Percentiles rank a stretch among this genome's conserved stretches.
phyloP scores from a whole-genome alignment of 2,888 invertebrate species.

The Bembecia ichneumoniformis region DNA sequence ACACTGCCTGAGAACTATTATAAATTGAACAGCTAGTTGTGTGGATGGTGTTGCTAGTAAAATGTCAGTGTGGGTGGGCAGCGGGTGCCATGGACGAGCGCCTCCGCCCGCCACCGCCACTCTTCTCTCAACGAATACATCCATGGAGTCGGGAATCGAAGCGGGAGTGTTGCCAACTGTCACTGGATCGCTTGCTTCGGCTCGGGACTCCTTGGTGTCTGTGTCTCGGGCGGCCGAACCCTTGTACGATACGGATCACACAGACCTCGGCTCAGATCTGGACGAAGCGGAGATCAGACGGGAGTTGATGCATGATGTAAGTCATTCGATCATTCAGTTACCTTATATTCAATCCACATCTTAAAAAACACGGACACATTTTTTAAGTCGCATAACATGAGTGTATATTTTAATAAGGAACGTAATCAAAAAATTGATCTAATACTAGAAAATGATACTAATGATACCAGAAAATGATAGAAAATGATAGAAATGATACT shows the following conservation, averaged over 20 bases:
- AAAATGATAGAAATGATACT: too few relatives aligned
- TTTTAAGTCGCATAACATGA: too few relatives aligned
- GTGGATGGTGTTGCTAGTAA: conserved; percentile 59
- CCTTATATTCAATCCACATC: too few relatives aligned
- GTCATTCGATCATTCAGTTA: conserved; percentile 28
- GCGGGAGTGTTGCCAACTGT: conserved; percentile 80
- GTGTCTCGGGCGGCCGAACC: conserved; percentile 75
- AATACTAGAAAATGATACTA: too few relatives aligned
- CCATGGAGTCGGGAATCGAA: conserved; percentile 78
- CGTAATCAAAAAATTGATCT: too few relatives aligned
- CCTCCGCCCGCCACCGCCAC: conserved; percentile 49
- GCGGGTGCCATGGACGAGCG: conserved; percentile 45
- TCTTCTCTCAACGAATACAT: conserved; percentile 62
- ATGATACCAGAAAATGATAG: too few relatives aligned
- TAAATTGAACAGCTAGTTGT: conserved; percentile 20
- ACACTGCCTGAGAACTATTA: neutral
- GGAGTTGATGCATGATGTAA: conserved; percentile 85
- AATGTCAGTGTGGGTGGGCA: conserved; percentile 68
- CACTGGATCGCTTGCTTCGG: conserved; percentile 76
- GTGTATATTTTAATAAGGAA: too few relatives aligned
- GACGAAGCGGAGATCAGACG: conserved; percentile 84
- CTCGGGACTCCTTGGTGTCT: conserved; percentile 71
- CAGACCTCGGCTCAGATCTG: conserved; percentile 83
- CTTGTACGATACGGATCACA: conserved; percentile 83
- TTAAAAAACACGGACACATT: too few relatives aligned